Conservation (phyloP, 2,113 vertebrate genomes). For the Cygnus buccinator region DNA sequence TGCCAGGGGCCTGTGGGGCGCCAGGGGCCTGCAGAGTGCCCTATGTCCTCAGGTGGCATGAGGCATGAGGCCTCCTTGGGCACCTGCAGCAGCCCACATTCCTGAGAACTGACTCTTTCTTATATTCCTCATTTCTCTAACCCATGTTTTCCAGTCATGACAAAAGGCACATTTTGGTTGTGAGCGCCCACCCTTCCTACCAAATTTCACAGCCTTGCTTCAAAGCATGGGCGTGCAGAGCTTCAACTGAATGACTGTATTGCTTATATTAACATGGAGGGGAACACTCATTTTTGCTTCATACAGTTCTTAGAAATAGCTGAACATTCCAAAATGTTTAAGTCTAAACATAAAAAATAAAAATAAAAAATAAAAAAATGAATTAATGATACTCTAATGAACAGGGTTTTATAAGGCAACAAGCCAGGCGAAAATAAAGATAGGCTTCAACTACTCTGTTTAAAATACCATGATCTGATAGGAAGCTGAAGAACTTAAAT, state of each 20-base stretch:
- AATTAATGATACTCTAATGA: neutral
- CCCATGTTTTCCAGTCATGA: neutral
- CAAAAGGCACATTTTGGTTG: neutral
- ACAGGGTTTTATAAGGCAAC: neutral
- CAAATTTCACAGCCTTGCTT: neutral
- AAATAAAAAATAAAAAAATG: neutral
- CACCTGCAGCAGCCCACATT: neutral
- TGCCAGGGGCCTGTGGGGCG: neutral
- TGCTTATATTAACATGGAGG: neutral
- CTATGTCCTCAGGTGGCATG: too few relatives aligned
- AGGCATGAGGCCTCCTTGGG: neutral
- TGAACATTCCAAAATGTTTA: neutral
- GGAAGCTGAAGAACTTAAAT: neutral
- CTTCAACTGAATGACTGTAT: neutral
- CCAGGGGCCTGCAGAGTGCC: neutral
- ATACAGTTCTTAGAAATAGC: fast-evolving
- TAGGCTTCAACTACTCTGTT: neutral
- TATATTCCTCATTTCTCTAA: neutral
- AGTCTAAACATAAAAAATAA: neutral
- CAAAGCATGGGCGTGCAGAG: neutral
- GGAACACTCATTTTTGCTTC: neutral
- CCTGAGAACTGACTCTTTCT: neutral
- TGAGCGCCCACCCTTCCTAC: neutral
- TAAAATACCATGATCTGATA: neutral
- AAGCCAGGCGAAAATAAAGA: neutral